These are phyloP conservation scores for Limnephilus auricula DNA, from an alignment of 2,888 invertebrate genomes.

Conservation along the genomic window DNA sequence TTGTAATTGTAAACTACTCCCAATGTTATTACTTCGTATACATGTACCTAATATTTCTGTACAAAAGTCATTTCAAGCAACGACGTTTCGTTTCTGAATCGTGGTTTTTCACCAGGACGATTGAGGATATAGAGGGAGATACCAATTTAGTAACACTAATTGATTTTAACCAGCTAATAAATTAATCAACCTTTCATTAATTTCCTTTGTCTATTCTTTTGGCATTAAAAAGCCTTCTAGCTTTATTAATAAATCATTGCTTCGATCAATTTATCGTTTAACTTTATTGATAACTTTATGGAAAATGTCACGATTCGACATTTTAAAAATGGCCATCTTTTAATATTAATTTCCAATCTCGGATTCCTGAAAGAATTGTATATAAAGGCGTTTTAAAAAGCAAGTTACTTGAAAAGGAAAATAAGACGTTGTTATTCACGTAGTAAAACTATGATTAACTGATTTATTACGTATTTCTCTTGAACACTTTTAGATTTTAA, in stretches of 20 bases:
- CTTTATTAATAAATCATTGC: not conserved
- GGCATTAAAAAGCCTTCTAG: not conserved
- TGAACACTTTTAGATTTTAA: no score
- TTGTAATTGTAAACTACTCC: no score
- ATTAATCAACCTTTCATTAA: not conserved
- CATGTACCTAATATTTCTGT: no score
- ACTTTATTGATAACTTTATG: not conserved
- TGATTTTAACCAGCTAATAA: no score
- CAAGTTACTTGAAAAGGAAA: no score
- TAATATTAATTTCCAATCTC: not conserved
- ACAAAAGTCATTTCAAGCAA: no score
- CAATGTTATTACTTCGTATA: no score
- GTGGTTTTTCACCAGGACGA: no score
- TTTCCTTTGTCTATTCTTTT: not conserved
- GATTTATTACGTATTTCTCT: no score
- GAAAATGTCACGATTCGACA: not conserved
- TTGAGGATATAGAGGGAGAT: no score
- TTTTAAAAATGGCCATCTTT: not conserved
- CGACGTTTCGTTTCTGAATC: no score
- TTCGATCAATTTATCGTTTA: not conserved
- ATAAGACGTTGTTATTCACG: not conserved
- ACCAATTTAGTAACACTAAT: no score
- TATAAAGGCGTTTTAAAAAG: not conserved
- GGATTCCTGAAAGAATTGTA: not conserved
- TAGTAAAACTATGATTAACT: not conserved